Base-by-base conservation (phyloP, 1,140 invertebrate species). In the Anoplophora glabripennis region DNA sequence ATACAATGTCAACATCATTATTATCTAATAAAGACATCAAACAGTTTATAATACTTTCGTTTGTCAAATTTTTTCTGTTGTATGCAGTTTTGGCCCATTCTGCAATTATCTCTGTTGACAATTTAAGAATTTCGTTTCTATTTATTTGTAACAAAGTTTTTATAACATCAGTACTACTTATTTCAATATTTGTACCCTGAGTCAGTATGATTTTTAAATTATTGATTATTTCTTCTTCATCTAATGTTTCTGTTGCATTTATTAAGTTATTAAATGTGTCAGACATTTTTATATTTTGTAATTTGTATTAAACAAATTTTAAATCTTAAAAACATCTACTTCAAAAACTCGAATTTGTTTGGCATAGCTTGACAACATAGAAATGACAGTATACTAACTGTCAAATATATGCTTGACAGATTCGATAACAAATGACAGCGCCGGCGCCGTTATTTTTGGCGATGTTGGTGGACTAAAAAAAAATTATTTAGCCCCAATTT, bases 21-120 rank as follows among this genome's bases (percentile, higher is more conserved):
- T 60, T 57, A 14, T 78, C 68, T 15, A 86, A 68, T 58, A 85
- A 75, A 37, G 79, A 69, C 33, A 87, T 71, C 40, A 89, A 77
- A 34, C 76, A 76, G 40, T 78, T 74, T 8, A 88, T 80, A 10
- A 89, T 77, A 37, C 83, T 76, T 53, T 72, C 75, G 53, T 80
- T 78, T 48, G 86, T 84, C 59, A 86, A 88, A 62, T 79, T 79
- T 71, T 82, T 81, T 54, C 88, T 81, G 68, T 88, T 87, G 18
- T 75, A 75, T 63, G 85, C 83, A 64, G 78, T 84, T 79, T 88
- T 89, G 7, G 84, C 85, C 36, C 88, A 80, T 74, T 89, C 88
- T 0, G 88, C 86, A 52, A 89, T 83, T 11, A 83, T 81, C 74
- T 86, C 84, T 11, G 85, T 80, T 21, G 79, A 76, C 33, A 78